Evolutionary conservation across 64 coral and sea anemone genomes (phyloP).

Genomic region (Exaiptasia diaphana): DNA sequence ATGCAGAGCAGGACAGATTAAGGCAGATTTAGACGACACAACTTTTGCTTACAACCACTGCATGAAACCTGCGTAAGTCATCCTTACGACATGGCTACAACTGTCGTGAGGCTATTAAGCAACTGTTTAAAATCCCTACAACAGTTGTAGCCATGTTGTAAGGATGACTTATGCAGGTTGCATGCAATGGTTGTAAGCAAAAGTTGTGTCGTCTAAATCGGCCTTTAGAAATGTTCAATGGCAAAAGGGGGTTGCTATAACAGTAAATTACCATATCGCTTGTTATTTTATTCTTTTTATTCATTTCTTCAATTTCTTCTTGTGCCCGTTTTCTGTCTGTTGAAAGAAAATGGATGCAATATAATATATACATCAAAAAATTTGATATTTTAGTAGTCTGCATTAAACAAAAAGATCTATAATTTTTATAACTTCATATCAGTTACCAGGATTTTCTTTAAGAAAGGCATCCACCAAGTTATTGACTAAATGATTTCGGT

Average conservation of each 20-base stretch:
- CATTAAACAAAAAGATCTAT: not conserved
- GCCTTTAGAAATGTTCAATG: no score
- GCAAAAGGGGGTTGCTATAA: no score
- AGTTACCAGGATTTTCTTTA: constrained; percentile 73
- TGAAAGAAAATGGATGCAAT: not conserved
- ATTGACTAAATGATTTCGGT: constrained; percentile 90
- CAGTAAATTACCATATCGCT: constrained; percentile 70
- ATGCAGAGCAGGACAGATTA: not conserved
- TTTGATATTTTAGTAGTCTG: not conserved
- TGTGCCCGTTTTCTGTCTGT: constrained; percentile 75
- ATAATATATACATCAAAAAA: not conserved
- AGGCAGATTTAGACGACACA: not conserved
- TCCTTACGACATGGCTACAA: no score
- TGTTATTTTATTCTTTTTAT: constrained; percentile 94
- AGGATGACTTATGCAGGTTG: no score
- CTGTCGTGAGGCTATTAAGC: not conserved
- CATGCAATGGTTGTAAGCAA: no score
- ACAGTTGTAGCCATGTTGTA: no score
- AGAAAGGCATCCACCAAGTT: constrained; percentile 93
- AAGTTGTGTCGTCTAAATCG: no score
- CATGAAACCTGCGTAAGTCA: no score
- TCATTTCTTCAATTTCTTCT: constrained; percentile 88
- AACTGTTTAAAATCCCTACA: not conserved
- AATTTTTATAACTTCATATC: not conserved
- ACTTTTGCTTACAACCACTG: no score